Evolutionary conservation across 2,888 invertebrate genomes (phyloP), one percentile per base, ranked within the genome.

Genomic region (Lepeophtheirus nordmannii): DNA sequence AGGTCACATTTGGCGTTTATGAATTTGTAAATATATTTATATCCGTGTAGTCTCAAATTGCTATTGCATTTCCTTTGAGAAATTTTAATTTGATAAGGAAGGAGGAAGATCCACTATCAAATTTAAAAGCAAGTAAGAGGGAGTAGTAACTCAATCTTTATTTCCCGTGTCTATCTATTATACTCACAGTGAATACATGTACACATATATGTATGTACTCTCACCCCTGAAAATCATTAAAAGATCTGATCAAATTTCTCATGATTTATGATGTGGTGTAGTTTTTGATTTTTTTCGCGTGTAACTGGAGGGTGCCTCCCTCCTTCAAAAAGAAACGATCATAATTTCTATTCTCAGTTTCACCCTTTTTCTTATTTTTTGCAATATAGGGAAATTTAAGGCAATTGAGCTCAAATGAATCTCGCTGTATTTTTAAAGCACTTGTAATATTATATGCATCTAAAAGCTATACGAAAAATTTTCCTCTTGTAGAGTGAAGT

Each of bases 301-400:
- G 41, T 62, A 40, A 22, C 40, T 62, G 9, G 17, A 5, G 7
- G 2, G 30, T 30, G 30, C 7, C 7, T 30, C 30, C 7, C 30
- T 7, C 30, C 7, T 30, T 30, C 30, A 30, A 30, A 30, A 30
- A 30, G 30, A 30, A 30, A 7, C 30, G 30, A 30, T 30, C 7
- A 20, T 62, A 40, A n/a, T 62, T n/a, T 62, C 7, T 62, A 20
- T 62, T 53, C 8, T 17, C n/a, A 40, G 1, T 62, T 17, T 62
- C 40, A 14, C n/a, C 46, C 22, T 59, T 20, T 8, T n/a, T 30
- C 22, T 23, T 59, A 20, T 59, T n/a, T 12, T 22, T 59, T 59
- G 22, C 14, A 20, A 59, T 59, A 5, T 1, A 59, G n/a, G 14
- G 22, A 59, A n/a, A 59, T n/a, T 53, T 53, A 17, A 17, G 17